Evolutionary conservation across 2,888 invertebrate genomes (phyloP), one percentile per base, ranked within the genome.

Genomic region (Eupithecia insigniata): DNA sequence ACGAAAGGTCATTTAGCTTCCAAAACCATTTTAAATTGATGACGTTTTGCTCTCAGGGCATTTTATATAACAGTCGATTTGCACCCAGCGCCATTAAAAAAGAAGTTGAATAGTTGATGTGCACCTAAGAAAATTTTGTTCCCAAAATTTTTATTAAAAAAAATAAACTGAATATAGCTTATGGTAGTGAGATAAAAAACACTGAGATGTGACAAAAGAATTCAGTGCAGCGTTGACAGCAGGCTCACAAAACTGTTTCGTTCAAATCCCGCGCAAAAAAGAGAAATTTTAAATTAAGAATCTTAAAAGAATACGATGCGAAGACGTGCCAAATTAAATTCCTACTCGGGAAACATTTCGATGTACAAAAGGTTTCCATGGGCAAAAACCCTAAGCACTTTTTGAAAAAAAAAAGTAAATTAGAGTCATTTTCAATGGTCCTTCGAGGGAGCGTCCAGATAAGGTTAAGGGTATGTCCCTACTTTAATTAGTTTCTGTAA

Each of bases 401-500:
- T 22, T 10, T 22, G 46, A 51, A 55, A 12, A 51, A 55, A 12
- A 51, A 55, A 55, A 55, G 55, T 55, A 14, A 55, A 55, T 26
- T 26, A 12, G 10, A 55, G 26, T 14, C 26, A 55, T 55, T 55
- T 22, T 26, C 55, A 26, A 55, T 26, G 26, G 5, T 26, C 26
- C 55, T 26, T 55, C 51, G 55, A 46, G 46, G 46, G 55, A n/a
- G 22, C 55, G 26, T 55, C 55, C 26, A 26, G 26, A 55, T 55
- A 55, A 26, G n/a, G 43, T 46, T 36, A 43, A 70, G 65, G 34
- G 30, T n/a, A 39, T 26, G 51, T 34, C 62, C 55, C 68, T 43
- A 34, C 69, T 74, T 77, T 76, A 79, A 79, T 76, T 78, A 78
- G 75, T 66, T 36, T 36, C 70, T 36, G 75, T 74, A 76, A 76